Percentiles rank a stretch among this genome's conserved stretches.
Conservation (phyloP, 2,888 invertebrate genomes). For the Malachius bipustulatus region DNA sequence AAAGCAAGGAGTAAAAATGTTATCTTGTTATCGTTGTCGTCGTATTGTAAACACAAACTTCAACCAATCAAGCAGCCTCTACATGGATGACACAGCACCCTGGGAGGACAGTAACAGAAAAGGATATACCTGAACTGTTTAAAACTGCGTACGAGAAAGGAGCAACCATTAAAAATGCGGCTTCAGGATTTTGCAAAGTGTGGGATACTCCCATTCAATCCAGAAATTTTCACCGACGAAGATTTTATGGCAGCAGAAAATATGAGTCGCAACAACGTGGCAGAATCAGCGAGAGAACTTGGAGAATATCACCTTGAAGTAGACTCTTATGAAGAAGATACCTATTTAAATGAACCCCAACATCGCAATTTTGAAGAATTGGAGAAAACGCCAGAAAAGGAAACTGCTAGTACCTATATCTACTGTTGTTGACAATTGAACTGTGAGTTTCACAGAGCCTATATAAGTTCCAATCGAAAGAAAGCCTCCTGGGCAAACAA, state of each 20-base stretch:
- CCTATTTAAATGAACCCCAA: neutral
- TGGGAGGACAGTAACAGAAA: conserved; percentile 8
- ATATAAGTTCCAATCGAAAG: neutral
- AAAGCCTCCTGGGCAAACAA: neutral
- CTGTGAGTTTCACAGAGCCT: neutral
- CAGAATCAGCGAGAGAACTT: neutral
- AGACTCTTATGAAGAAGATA: neutral
- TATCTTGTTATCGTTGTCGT: neutral
- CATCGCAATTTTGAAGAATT: neutral
- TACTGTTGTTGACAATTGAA: neutral
- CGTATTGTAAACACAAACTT: conserved; percentile 4
- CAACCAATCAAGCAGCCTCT: conserved; percentile 6
- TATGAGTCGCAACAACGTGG: neutral
- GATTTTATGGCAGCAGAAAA: conserved; percentile 9
- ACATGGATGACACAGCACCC: conserved; percentile 10
- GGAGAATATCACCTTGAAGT: neutral
- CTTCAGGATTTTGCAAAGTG: conserved; percentile 8
- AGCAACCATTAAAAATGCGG: conserved; percentile 8
- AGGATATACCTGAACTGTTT: conserved; percentile 9
- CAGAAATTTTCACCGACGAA: conserved; percentile 8
- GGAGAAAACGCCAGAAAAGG: conserved; percentile 5
- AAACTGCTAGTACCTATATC: neutral
- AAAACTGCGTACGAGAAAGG: conserved; percentile 7
- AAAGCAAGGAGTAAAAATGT: neutral
- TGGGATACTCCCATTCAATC: conserved; percentile 7